Base-by-base conservation (phyloP, 92 coral and sea anemone genomes). In the Chrysogorgia sp. region DNA sequence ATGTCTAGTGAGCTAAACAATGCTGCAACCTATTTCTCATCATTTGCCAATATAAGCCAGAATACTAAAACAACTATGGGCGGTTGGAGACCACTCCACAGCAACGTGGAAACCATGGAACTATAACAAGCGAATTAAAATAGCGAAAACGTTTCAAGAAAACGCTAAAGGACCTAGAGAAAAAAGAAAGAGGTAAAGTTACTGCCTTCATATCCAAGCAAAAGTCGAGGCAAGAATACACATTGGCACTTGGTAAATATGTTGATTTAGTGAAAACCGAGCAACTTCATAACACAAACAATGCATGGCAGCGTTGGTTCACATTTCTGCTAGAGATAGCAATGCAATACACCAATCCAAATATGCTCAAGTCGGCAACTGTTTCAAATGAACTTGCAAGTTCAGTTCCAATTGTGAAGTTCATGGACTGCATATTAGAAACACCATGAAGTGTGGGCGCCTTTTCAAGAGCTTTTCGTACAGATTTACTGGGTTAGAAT, bases 241-340 rank as follows among this genome's bases (percentile, higher is more conserved):
- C 21, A 7, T 86, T 84, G 17, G 76, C 83, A 2, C 86, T 86
- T 8, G 88, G 90, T 52, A 89, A 86, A 40, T 86, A 79, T 79
- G 90, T 83, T 45, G 80, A 89, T 75, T 17, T 20, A 17, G 50
- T 68, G 13, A 86, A 78, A 45, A 82, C 93, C 4, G 88, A 86
- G 52, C 88, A 90, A 5, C 75, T 86, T 2, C 88, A 90, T 64
- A 80, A 80, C 49, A 86, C 82, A 5, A 86, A 90, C 76, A 86
- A 86, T 86, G 86, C 85, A 30, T 85, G 89, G 89, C 89, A 88
- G 76, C 82, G 77, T 22, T 88, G 92, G 87, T 88, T 88, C 40
- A 15, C 20, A 45, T 60, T 33, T 31, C 41, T 71, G 1, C 80
- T 88, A 15, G 15, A 67, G 13, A 60, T 85, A 23, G 90, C 67